These are phyloP conservation scores for Anas acuta DNA, from an alignment of 2,797 vertebrate genomes.

Conservation along the genomic window DNA sequence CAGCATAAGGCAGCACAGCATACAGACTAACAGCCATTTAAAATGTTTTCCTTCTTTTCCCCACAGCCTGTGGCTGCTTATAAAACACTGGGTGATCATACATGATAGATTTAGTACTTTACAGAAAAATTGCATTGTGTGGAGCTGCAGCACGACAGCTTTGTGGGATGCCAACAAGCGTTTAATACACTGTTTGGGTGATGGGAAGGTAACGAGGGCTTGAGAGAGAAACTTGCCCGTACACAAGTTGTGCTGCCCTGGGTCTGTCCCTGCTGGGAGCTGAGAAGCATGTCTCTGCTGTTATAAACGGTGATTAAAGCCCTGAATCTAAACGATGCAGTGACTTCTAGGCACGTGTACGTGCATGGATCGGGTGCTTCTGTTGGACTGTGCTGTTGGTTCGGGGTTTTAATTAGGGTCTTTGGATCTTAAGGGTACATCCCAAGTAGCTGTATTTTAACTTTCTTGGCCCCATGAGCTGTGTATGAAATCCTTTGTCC, in stretches of 20 bases:
- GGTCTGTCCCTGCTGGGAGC: background rate
- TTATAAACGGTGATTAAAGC: background rate
- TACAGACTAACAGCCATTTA: background rate
- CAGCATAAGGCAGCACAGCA: background rate
- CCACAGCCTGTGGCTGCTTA: background rate
- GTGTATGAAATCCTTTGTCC: background rate
- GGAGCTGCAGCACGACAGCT: background rate
- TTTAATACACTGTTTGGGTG: background rate
- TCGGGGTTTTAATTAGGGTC: background rate
- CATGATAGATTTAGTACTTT: background rate
- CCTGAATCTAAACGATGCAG: background rate
- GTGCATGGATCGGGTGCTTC: background rate
- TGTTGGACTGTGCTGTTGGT: background rate
- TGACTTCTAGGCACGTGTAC: fast-evolving
- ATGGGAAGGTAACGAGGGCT: background rate
- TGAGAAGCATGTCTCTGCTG: background rate
- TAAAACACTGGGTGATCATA: background rate
- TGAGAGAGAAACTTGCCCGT: background rate
- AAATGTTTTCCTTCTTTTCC: background rate
- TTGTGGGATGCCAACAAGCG: background rate
- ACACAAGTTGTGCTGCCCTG: background rate
- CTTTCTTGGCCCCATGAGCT: background rate
- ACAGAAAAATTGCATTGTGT: background rate
- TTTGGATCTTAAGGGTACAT: background rate
- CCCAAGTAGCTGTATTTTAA: background rate